Base-by-base conservation (phyloP, 2,797 vertebrate genomes). In the Lutjanus argentimaculatus region DNA sequence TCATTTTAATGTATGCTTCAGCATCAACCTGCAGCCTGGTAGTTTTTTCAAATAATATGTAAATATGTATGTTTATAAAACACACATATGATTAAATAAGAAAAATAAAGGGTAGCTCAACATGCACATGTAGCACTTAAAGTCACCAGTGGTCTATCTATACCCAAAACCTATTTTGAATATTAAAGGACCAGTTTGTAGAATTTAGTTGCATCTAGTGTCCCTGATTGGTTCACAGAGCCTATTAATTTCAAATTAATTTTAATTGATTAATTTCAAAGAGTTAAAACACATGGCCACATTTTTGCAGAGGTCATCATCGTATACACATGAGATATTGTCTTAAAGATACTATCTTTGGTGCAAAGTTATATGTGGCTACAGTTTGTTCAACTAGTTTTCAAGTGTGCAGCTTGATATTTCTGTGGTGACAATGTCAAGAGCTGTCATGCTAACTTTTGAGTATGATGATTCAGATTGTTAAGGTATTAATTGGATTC, bases 61-160 rank as follows among this genome's bases (percentile, higher is more conserved):
- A n/a, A 51, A 1, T 30, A 16, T 9, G 46, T 17, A 16, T 25
- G 36, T n/a, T 2, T 8, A 17, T 30, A 55, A 57, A 53, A 62
- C n/a, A 1, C 19, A 46, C 3, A 2, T 21, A 36, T 0, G 3
- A 22, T 57, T 42, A 58, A 1, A 0, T 40, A 12, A 46, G 46
- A 14, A 17, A 55, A 59, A 49, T 16, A 49, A 58, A 21, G 10
- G 25, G 19, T 57, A 13, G n/a, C 8, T 52, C 36, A 46, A 13
- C 21, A 17, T 55, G 12, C 8, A 11, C 51, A 30, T 30, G 30
- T 17, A 16, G 16, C 17, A 11, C 17, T 56, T 13, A 46, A 42
- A 4, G 16, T 12, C 22, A 30, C 2, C 6, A 40, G n/a, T 40
- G 7, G 12, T 63, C 49, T 19, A 40, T 36, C 12, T 46, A 46